phyloP scores from a whole-genome alignment of 1,140 invertebrate species.

The Cyclina sinensis region DNA sequence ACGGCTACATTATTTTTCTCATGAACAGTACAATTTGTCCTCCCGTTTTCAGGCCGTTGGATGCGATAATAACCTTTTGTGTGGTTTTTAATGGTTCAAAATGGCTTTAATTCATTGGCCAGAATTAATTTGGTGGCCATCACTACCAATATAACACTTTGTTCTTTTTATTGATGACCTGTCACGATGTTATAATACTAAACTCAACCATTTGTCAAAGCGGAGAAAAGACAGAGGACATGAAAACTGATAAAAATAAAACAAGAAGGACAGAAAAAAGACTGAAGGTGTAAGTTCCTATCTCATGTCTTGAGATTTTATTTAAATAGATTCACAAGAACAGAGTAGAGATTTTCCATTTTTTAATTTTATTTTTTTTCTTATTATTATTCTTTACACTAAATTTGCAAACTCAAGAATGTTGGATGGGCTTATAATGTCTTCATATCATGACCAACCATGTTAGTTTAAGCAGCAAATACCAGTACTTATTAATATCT shows the following conservation, averaged over 20 bases:
- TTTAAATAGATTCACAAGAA: too few species aligned
- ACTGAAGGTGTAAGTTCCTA: too few species aligned
- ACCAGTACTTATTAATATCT: too few species aligned
- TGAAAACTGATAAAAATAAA: background rate
- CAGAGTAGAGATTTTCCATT: too few species aligned
- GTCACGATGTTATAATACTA: slow-evolving; percentile 16
- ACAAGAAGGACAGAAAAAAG: too few species aligned
- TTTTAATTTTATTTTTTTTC: too few species aligned
- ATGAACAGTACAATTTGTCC: background rate
- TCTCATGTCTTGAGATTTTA: too few species aligned
- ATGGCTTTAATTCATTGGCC: slow-evolving; percentile 25
- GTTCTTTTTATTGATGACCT: slow-evolving; percentile 42
- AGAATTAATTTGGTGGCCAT: slow-evolving; percentile 22
- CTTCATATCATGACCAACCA: too few species aligned
- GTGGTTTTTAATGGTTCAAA: background rate
- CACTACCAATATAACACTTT: slow-evolving; percentile 43
- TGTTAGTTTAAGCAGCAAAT: too few species aligned
- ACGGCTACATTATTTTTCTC: slow-evolving; percentile 5
- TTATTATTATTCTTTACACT: too few species aligned
- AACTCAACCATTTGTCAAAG: slow-evolving; percentile 35
- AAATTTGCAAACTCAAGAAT: too few species aligned
- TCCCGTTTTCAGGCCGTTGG: slow-evolving; percentile 9
- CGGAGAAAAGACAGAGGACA: background rate
- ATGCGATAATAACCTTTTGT: slow-evolving; percentile 34
- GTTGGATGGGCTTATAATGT: too few species aligned